Evolutionary conservation across 2,888 invertebrate species (phyloP), one percentile per base, ranked within the genome.

Genomic region (Mesochorus sp.): DNA sequence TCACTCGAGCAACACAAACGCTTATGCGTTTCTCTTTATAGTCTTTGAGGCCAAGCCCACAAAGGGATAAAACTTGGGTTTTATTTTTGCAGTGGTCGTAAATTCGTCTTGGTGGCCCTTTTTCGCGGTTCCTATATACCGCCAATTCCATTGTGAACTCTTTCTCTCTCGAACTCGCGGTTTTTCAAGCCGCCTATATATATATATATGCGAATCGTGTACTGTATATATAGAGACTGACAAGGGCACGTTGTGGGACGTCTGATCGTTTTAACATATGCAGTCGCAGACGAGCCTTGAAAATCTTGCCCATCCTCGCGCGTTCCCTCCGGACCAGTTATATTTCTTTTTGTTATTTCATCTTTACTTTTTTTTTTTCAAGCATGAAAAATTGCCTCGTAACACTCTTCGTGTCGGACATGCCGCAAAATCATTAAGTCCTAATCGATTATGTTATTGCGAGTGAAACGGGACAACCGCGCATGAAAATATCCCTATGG

Each of bases 31-130:
- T n/a, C n/a, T n/a, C n/a, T n/a, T n/a, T n/a, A n/a, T n/a, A n/a
- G n/a, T 47, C 10, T 47, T 47, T 47, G 47, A n/a, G 5, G n/a
- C 24, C 3, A 21, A 10, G 17, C 12, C 19, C 31, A 3, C 5
- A 8, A 21, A 37, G 21, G 8, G 6, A 12, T 3, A 21, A 57
- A 39, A 2, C 17, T 6, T 3, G 17, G 14, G 6, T 34, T 17
- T 21, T 21, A 8, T 57, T 26, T 24, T 24, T 10, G 17, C 10
- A 21, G 28, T 59, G 31, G 8, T 51, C 49, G 17, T 70, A 39
- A 70, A 70, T 70, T 59, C 49, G 49, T 47, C 34, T 21, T n/a
- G 49, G 31, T 26, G 47, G 6, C 66, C 26, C 59, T 59, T 59
- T 28, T 37, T 49, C 59, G 49, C 26, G 55, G 37, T 59, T 70